Evolutionary conservation across 2,888 invertebrate species (phyloP), one percentile per base, ranked within the genome.

Genomic region (Erpobdella octoculata): DNA sequence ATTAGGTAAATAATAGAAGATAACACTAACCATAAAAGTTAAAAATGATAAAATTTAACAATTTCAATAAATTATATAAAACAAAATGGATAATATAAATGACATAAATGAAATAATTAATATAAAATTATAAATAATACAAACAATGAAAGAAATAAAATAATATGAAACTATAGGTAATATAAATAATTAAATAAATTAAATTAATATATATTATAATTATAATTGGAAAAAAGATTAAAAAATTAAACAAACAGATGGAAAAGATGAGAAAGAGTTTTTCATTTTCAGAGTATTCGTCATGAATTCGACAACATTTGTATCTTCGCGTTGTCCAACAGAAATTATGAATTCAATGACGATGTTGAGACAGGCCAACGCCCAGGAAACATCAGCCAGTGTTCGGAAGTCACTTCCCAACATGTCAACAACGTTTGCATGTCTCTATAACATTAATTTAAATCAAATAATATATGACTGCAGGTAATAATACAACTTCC

Each of bases 271-370:
- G 25, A 25, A 25, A n/a, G 18, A n/a, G 31, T 31, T 48, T 35
- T 37, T 74, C 78, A 79, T 78, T 64, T 74, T 73, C 31, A 79
- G 75, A 2, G 78, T 76, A 8, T 78, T 68, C 0, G 67, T 41
- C 78, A 79, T 78, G 73, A 79, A 79, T 9, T 48, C 46, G 15
- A 75, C 65, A 18, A 79, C 74, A 31, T 59, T 71, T 2, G 64
- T 35, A 0, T 73, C 67, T 4, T 74, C 73, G 1, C 73, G 68
- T 2, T 71, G 68, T 1, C 73, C 73, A 5, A 75, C 71, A 0
- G 75, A 74, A 15, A 72, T 72, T 25, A 76, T 72, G 69, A 75
- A 76, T n/a, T 73, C 74, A 21, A 75, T 66, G 37, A 73, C 73
- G 38, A 76, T 73, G 70, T 76, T 74, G 53, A 76, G 65, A 33